Conservation (phyloP, 2,113 vertebrate species). For the Dromiciops gliroides region DNA sequence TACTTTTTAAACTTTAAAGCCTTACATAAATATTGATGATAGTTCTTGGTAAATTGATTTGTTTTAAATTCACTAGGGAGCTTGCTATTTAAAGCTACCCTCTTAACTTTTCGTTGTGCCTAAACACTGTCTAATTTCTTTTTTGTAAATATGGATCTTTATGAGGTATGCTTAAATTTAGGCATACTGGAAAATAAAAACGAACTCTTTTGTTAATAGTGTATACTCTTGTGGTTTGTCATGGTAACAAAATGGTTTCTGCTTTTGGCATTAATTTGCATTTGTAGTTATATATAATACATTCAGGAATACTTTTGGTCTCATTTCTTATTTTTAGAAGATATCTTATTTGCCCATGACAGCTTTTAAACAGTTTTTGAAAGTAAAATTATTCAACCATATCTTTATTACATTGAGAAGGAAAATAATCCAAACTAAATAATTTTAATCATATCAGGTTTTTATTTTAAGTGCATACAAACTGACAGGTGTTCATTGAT, state of each 20-base stretch:
- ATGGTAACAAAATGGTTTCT: neutral
- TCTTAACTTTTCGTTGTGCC: neutral
- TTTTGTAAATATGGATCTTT: constrained; percentile 17
- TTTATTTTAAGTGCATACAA: neutral
- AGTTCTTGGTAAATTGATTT: neutral
- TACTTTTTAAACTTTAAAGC: neutral
- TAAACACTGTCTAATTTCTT: neutral
- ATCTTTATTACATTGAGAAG: constrained; percentile 33
- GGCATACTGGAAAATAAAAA: neutral
- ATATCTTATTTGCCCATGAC: neutral
- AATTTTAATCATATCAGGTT: neutral
- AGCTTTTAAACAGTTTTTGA: neutral
- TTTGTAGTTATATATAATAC: neutral
- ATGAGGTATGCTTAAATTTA: constrained; percentile 13
- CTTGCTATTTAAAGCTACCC: neutral
- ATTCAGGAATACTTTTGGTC: neutral
- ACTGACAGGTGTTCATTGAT: neutral
- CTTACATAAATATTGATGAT: neutral
- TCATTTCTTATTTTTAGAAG: constrained; percentile 1
- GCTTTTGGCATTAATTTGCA: constrained; percentile 7
- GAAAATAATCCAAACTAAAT: neutral
- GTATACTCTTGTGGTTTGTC: constrained; percentile 15
- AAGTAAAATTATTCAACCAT: neutral
- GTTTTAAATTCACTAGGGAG: neutral
- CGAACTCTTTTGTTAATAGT: neutral